Evolutionary conservation across 2,888 invertebrate genomes (phyloP).

Genomic region (Lasioglossum morio): DNA sequence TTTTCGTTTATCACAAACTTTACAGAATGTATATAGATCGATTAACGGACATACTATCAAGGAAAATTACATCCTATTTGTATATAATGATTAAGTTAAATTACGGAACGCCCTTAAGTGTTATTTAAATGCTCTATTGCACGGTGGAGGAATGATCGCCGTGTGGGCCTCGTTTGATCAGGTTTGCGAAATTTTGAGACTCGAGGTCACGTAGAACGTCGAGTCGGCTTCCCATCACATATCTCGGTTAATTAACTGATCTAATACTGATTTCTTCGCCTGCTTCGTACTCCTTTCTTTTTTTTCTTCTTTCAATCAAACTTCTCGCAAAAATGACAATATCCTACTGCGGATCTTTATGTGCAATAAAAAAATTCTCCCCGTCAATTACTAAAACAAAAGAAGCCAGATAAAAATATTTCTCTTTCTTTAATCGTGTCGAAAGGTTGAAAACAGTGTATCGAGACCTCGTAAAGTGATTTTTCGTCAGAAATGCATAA

Average conservation of each 20-base stretch:
- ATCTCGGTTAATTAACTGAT: slow-evolving; percentile 1
- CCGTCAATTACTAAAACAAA: neutral
- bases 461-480: neutral
- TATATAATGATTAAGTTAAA: slow-evolving; percentile 44
- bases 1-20: slow-evolving; percentile 57
- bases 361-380: neutral
- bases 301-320: slow-evolving; percentile 1
- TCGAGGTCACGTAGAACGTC: slow-evolving; percentile 7
- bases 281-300: neutral
- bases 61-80: slow-evolving; percentile 49
- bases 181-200: slow-evolving; percentile 18
- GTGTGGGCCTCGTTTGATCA: slow-evolving; percentile 9
- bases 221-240: neutral
- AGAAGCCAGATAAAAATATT: neutral
- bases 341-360: neutral
- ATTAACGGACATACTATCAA: slow-evolving; percentile 45
- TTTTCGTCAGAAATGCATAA: neutral
- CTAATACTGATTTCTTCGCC: slow-evolving; percentile 38
- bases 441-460: neutral
- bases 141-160: slow-evolving; percentile 33
- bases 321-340: neutral
- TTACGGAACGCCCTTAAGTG: slow-evolving; percentile 47
- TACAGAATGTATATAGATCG: slow-evolving; percentile 44
- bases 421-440: neutral
- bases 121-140: slow-evolving; percentile 55